These are phyloP conservation scores for Drosophila ezoana DNA, from an alignment of 2,888 invertebrate genomes.

Conservation along the genomic window DNA sequence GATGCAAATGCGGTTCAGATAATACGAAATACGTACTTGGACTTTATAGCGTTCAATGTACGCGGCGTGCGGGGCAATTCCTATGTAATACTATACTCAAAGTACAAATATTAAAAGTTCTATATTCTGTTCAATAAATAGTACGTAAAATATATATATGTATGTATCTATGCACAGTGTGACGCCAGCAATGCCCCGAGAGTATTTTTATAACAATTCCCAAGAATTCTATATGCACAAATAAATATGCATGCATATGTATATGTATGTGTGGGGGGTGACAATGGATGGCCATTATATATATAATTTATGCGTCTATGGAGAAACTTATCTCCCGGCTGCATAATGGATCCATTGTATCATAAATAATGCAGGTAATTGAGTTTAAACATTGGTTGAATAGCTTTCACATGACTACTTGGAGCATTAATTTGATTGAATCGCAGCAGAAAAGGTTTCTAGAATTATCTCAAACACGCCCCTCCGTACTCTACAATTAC, in stretches of 20 bases:
- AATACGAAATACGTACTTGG: constrained; percentile 33
- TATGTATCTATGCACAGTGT: background rate
- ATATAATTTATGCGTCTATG: constrained; percentile 10
- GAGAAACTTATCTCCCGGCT: constrained; percentile 6
- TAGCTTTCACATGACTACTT: constrained; percentile 23
- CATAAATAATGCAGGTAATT: constrained; percentile 35
- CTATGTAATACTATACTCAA: constrained; percentile 35
- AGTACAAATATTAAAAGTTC: constrained; percentile 30
- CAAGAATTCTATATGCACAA: constrained; percentile 1
- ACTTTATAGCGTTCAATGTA: constrained; percentile 44
- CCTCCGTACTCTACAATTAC: background rate
- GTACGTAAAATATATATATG: background rate
- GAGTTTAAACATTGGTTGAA: constrained; percentile 25
- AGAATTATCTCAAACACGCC: constrained; percentile 5
- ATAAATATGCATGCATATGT: background rate
- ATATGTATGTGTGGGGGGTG: constrained; percentile 2
- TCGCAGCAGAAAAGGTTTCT: constrained; percentile 12
- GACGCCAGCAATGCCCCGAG: constrained; percentile 32
- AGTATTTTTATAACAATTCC: constrained; percentile 27
- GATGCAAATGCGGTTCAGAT: constrained; percentile 45
- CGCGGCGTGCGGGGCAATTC: constrained; percentile 30
- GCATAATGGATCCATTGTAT: constrained; percentile 42
- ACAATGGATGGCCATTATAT: constrained; percentile 9
- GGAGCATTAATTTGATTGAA: constrained; percentile 5
- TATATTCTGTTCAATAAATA: constrained; percentile 15